Conservation (phyloP, 2,888 invertebrate species). For the Orthonychiurus folsomi region DNA sequence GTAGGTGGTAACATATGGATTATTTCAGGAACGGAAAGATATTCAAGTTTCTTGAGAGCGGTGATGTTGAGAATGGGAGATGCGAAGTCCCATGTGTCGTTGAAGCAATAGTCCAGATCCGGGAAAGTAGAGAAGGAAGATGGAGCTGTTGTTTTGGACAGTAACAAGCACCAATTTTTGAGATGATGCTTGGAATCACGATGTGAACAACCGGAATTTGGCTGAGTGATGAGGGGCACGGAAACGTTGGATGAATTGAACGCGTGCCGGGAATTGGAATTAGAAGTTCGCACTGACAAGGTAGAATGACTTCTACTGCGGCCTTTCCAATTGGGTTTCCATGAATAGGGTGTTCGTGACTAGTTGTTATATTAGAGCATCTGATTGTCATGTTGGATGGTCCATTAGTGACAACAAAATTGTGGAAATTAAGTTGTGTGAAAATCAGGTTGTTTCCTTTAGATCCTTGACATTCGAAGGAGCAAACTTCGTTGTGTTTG, state of each 20-base stretch:
- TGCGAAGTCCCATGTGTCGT: slow-evolving; percentile 9
- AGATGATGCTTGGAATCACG: slow-evolving; percentile 9
- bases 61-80: slow-evolving; percentile 5
- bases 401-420: slow-evolving; percentile 2
- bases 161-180: slow-evolving; percentile 3
- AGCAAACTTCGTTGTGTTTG: slow-evolving; percentile 1
- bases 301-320: background rate
- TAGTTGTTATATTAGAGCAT: background rate
- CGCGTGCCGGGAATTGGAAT: background rate
- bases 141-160: background rate
- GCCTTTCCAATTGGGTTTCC: background rate
- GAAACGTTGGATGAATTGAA: slow-evolving; percentile 1
- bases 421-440: slow-evolving; percentile 5
- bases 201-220: background rate
- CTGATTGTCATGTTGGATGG: slow-evolving; percentile 1
- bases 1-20: slow-evolving; percentile 6
- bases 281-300: background rate
- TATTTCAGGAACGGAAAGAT: background rate
- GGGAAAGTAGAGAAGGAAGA: background rate
- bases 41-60: background rate
- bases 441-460: background rate
- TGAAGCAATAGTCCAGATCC: background rate
- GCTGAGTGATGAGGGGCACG: background rate
- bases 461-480: slow-evolving; percentile 6
- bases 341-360: background rate